Evolutionary conservation across 2,888 invertebrate species (phyloP), one percentile per base, ranked within the genome.

Genomic region (Euclidia mi): DNA sequence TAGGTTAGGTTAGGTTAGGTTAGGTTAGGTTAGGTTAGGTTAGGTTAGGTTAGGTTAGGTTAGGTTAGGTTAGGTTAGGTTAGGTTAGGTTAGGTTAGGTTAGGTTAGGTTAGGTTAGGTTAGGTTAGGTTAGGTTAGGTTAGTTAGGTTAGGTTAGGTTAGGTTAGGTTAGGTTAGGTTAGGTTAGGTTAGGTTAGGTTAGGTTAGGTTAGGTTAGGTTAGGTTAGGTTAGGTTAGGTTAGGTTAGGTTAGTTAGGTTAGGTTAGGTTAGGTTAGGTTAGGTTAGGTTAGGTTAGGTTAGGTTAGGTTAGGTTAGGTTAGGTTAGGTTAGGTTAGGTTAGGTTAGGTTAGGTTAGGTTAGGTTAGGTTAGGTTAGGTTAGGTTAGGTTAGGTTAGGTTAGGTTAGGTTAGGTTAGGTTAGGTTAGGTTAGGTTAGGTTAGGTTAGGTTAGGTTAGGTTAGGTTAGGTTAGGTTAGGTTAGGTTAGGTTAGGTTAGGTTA

Each of bases 1-100:
- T 53, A 53, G 53, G 53, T 53, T 53, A 53, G 53, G 46, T 48
- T 48, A 48, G 48, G 44, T 48, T 53, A 53, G 35, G 35, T 35
- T 35, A 35, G 35, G 35, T 35, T 35, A 35, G 35, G 35, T 35
- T 35, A 35, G 35, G 35, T 35, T 35, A 35, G 35, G 35, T 35
- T 35, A 14, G 35, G 35, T 12, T 12, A 35, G 35, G 35, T 14
- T 35, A 14, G 35, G 15, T 14, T 14, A 14, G 35, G 15, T 14
- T 35, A 12, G 35, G 35, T 14, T 12, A 14, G 41, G 14, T 12
- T 14, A 35, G 35, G 14, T 35, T 12, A 31, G 31, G 31, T 31
- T 31, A 31, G 31, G 31, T 31, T 31, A 31, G 31, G 31, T 31
- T 31, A 31, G 31, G 31, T 31, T 31, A 31, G 31, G 31, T 31